These are phyloP conservation scores for Hippocampus abdominalis DNA, from an alignment of 2,113 vertebrate genomes.

Conservation along the genomic window DNA sequence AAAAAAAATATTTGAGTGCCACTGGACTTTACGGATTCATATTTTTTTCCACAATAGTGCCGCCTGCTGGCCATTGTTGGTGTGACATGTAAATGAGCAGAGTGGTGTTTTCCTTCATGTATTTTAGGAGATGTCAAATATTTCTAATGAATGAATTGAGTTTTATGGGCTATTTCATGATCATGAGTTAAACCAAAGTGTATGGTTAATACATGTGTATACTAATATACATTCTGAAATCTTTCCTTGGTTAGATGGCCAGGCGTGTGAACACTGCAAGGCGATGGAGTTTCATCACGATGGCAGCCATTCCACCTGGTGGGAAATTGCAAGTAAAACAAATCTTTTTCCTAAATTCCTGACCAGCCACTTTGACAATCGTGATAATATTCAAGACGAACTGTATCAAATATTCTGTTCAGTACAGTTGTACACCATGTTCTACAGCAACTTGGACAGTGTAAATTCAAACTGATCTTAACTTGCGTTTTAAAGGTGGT, in stretches of 20 bases:
- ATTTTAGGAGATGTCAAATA: neutral
- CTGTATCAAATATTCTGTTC: neutral
- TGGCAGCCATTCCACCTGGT: neutral
- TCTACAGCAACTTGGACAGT: no score
- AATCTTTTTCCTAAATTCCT: neutral
- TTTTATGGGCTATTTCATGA: neutral
- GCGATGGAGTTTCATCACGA: neutral
- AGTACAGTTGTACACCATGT: no score
- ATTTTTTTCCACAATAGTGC: conserved; percentile 10
- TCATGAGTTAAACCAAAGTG: neutral
- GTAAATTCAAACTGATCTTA: no score
- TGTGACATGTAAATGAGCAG: neutral
- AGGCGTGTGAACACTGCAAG: neutral
- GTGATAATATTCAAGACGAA: neutral
- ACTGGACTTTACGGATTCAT: neutral
- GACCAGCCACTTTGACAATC: neutral
- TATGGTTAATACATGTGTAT: neutral
- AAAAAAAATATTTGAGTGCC: neutral
- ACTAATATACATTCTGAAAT: neutral
- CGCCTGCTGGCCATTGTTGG: conserved; percentile 29
- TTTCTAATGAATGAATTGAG: neutral
- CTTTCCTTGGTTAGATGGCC: neutral
- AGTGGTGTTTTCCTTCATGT: neutral
- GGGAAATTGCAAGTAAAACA: neutral
- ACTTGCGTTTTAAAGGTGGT: no score